Evolutionary conservation across 2,888 invertebrate genomes (phyloP).

Genomic region (Erebia ligea): DNA sequence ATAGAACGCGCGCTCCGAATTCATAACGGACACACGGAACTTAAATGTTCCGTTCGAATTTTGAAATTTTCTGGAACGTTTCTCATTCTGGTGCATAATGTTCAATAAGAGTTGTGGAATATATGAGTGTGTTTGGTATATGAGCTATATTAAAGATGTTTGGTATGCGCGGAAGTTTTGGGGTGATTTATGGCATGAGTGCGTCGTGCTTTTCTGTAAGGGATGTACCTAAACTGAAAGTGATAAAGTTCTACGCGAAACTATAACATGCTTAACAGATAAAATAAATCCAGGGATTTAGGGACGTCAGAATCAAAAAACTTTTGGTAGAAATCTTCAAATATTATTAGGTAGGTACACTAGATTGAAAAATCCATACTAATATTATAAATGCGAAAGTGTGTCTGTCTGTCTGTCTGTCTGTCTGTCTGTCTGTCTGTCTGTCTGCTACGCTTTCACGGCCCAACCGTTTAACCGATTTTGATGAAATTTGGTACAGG

Average conservation of each 20-base stretch:
- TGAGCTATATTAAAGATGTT: slow-evolving; percentile 20
- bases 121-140: slow-evolving; percentile 13
- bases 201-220: slow-evolving; percentile 5
- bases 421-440: no score
- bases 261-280: not conserved
- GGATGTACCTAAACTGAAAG: not conserved
- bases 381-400: no score
- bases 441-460: no score
- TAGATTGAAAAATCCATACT: no score
- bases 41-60: slow-evolving; percentile 55
- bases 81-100: slow-evolving; percentile 25
- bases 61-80: slow-evolving; percentile 33
- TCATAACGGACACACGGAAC: slow-evolving; percentile 77
- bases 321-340: no score
- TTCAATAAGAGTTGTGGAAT: slow-evolving; percentile 18
- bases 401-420: no score
- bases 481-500: no score
- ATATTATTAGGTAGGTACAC: no score
- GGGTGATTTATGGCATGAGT: slow-evolving; percentile 5
- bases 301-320: no score
- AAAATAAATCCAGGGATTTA: not conserved
- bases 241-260: not conserved
- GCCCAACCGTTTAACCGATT: no score
- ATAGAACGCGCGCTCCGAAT: slow-evolving; percentile 77
- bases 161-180: slow-evolving; percentile 7